Conservation (phyloP, 2,888 invertebrate genomes). For the Andricus quercusramuli region DNA sequence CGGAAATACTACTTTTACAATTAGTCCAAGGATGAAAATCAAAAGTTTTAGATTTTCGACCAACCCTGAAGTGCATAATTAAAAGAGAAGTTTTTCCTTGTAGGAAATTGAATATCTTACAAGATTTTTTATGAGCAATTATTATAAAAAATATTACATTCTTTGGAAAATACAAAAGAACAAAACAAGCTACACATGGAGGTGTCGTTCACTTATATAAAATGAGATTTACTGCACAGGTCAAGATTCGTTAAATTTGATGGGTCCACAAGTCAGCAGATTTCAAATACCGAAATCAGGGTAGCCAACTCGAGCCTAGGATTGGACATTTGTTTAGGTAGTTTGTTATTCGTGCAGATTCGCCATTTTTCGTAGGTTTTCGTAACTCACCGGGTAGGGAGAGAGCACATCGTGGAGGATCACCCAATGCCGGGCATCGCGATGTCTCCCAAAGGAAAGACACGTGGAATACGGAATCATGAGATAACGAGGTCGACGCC, state of each 20-base stretch:
- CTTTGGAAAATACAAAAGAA: too few relatives aligned
- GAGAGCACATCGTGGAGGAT: conserved; percentile 62
- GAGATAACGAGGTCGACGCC: conserved; percentile 35
- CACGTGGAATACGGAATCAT: conserved; percentile 73
- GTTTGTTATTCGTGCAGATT: conserved; percentile 33
- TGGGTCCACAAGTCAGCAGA: neutral
- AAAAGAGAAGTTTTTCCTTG: too few relatives aligned
- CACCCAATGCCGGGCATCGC: conserved; percentile 65
- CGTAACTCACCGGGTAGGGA: conserved; percentile 64
- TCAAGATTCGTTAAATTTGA: neutral
- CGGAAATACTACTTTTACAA: too few relatives aligned
- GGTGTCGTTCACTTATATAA: neutral
- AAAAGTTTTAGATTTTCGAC: too few relatives aligned
- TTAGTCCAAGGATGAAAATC: too few relatives aligned
- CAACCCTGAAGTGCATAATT: too few relatives aligned
- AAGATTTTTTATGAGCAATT: too few relatives aligned
- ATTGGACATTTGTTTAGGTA: neutral
- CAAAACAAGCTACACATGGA: too few relatives aligned
- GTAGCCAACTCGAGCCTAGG: neutral
- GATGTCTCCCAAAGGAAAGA: conserved; percentile 65
- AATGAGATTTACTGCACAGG: neutral
- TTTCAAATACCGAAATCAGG: neutral
- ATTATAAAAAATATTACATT: too few relatives aligned
- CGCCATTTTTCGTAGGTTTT: conserved; percentile 56
- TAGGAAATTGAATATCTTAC: too few relatives aligned